These are phyloP conservation scores for Drosophila asahinai DNA, from an alignment of 1,140 invertebrate species.

Conservation along the genomic window DNA sequence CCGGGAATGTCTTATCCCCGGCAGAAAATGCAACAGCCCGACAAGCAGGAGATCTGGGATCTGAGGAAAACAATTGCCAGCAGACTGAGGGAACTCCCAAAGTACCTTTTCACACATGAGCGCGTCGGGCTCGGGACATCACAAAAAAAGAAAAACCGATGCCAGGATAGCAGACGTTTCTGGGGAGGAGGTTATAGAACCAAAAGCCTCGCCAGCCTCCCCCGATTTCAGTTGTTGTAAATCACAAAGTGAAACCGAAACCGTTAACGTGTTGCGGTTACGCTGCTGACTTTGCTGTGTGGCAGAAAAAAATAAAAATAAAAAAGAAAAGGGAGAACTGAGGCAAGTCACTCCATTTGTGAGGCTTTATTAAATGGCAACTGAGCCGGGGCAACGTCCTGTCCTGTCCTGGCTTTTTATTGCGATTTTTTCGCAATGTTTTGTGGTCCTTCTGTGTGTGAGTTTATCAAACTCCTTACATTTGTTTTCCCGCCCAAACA, in stretches of 20 bases:
- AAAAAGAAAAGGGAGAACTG: constrained; percentile 31
- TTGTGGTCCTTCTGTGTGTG: constrained; percentile 42
- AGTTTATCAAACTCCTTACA: constrained; percentile 79
- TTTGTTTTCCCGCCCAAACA: constrained; percentile 77
- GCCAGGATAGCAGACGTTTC: constrained; percentile 23
- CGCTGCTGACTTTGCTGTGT: constrained; percentile 73
- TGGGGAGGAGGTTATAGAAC: constrained; percentile 13
- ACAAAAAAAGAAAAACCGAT: not conserved
- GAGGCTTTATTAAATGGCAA: constrained; percentile 79
- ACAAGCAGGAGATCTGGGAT: constrained; percentile 21
- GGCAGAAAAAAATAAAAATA: constrained; percentile 24
- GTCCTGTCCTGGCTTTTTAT: constrained; percentile 74
- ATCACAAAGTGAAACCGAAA: constrained; percentile 81
- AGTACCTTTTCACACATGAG: constrained; percentile 84
- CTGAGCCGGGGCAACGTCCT: constrained; percentile 65
- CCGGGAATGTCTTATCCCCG: constrained; percentile 16
- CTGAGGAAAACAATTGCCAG: constrained; percentile 44
- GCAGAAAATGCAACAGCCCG: constrained; percentile 52
- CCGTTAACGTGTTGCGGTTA: constrained; percentile 84
- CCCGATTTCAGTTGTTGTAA: constrained; percentile 67
- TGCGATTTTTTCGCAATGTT: constrained; percentile 72
- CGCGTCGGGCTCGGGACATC: constrained; percentile 39
- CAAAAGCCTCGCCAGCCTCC: constrained; percentile 14
- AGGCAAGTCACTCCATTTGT: constrained; percentile 80
- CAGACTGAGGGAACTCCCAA: constrained; percentile 49